Evolutionary conservation across 2,888 invertebrate genomes (phyloP), one percentile per base, ranked within the genome.

Genomic region (Gortyna flavago): DNA sequence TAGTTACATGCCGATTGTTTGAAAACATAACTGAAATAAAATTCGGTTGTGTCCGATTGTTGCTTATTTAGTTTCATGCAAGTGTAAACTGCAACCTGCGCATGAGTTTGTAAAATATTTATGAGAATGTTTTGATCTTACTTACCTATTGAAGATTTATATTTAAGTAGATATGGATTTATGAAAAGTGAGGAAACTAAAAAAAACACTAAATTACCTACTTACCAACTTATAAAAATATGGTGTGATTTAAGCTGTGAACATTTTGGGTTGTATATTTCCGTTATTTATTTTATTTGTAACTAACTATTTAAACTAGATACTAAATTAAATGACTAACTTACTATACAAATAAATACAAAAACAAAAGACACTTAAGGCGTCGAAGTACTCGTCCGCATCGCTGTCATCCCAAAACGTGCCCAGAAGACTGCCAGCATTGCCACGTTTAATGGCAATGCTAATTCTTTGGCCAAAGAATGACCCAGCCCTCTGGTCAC

Each of bases 11-110:
- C 21, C 62, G 38, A 54, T 13, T 70, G 25, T 84, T 83, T 84
- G 59, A 73, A 71, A 83, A 83, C 76, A 84, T 59, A 68, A 18
- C 21, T 32, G 41, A 57, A 72, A 61, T 54, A 62, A 80, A 77
- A 71, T 67, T 72, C 59, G 18, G 32, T 73, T 16, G 18, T 41
- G 13, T 44, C 18, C 44, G 41, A 16, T 29, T 62, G 13, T 38
- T 62, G 32, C n/a, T 65, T 44, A 57, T 62, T 74, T 44, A 44
- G 74, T 64, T 68, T 57, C 38, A 4, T 54, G 59, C 51, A 64
- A 68, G 38, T 59, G 44, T 32, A 48, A 48, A 54, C 6, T 21
- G n/a, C 29, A 44, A 11, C 29, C 66, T 64, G 62, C 51, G 9
- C 38, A 16, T 18, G 73, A 75, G 54, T 65, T 54, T 9, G 18